Evolutionary conservation across 1,140 invertebrate species (phyloP).

Genomic region (Stratiolaelaps scimitus): DNA sequence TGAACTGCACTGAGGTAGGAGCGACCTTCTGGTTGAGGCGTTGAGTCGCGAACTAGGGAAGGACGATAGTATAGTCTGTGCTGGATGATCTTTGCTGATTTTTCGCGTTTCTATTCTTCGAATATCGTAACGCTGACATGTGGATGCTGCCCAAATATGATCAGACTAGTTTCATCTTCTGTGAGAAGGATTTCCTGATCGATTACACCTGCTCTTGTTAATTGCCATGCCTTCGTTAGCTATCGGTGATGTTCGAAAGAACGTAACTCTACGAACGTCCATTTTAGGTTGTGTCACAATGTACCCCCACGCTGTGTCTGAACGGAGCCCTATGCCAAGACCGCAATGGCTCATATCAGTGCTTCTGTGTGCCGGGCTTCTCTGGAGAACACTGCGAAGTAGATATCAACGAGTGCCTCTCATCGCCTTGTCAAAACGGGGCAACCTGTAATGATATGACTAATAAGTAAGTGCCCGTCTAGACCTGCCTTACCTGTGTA

Average conservation of each 20-base stretch:
- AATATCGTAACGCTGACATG: no score
- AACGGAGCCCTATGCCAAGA: constrained; percentile 12
- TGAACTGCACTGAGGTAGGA: constrained; percentile 11
- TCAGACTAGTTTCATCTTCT: no score
- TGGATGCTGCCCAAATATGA: no score
- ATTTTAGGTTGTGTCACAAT: constrained; percentile 9
- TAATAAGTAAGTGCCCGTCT: constrained; percentile 35
- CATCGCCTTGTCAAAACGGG: constrained; percentile 40
- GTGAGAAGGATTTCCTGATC: no score
- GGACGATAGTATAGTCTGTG: no score
- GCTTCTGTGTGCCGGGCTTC: constrained; percentile 70
- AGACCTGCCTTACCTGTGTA: no score
- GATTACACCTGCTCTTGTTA: no score
- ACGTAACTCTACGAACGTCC: neutral
- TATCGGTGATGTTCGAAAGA: neutral
- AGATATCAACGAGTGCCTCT: constrained; percentile 74
- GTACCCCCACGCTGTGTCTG: neutral
- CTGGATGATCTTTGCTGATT: no score
- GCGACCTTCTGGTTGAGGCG: neutral
- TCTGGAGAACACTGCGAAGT: constrained; percentile 66
- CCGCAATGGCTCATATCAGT: constrained; percentile 57
- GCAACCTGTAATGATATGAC: constrained; percentile 37
- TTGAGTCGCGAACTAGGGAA: neutral
- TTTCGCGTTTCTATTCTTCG: no score
- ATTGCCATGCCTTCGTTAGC: no score